A percentile compares a stretch with the other conserved stretches of the same genome.
Conservation (phyloP, 1,140 invertebrate species). For the Lanistes nyassanus region DNA sequence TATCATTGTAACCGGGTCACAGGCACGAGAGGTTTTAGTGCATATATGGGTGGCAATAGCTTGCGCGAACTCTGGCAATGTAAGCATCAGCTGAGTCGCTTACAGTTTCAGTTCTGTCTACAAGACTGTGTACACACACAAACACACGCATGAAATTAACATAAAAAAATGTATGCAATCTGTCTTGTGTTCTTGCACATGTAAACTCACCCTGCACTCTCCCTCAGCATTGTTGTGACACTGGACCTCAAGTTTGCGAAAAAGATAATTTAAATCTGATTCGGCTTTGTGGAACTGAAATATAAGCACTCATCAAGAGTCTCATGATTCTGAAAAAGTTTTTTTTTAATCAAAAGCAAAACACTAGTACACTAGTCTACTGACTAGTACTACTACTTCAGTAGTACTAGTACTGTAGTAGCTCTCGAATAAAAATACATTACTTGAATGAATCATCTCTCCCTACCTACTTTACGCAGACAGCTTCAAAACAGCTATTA, state of each 20-base stretch:
- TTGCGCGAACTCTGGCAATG: too few species aligned
- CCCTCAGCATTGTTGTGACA: constrained; percentile 17
- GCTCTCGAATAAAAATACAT: too few species aligned
- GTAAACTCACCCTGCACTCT: constrained; percentile 11
- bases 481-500: too few species aligned
- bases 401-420: background rate
- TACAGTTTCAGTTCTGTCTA: too few species aligned
- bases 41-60: too few species aligned
- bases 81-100: too few species aligned
- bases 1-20: too few species aligned
- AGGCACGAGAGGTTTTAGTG: too few species aligned
- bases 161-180: background rate
- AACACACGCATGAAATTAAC: background rate
- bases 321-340: too few species aligned
- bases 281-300: constrained; percentile 58
- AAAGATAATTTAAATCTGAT: constrained; percentile 50
- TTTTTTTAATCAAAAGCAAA: background rate
- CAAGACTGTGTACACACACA: background rate
- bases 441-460: too few species aligned
- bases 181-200: background rate
- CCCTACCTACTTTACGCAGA: too few species aligned
- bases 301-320: background rate
- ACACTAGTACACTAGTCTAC: background rate
- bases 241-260: constrained; percentile 47
- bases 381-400: background rate